phyloP scores from a whole-genome alignment of 2,888 invertebrate species.

The Nowickia ferox region DNA sequence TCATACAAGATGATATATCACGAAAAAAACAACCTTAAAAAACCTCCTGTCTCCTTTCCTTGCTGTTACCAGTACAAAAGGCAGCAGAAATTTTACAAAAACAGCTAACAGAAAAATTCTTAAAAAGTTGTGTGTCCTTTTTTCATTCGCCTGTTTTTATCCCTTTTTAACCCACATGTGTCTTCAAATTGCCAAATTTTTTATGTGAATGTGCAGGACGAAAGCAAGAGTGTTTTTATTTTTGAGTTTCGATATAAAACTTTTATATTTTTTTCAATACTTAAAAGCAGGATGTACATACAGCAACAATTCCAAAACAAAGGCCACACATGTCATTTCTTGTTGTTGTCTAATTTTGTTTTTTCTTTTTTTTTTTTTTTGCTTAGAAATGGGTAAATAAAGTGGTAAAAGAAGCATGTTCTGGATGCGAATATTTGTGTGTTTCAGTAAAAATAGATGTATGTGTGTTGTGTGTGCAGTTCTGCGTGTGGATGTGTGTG shows the following conservation, averaged over 20 bases:
- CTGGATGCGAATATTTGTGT: not conserved
- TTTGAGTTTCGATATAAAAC: slow-evolving; percentile 62
- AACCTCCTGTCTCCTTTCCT: slow-evolving; percentile 38
- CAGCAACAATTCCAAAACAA: slow-evolving; percentile 31
- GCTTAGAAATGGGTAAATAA: slow-evolving; percentile 44
- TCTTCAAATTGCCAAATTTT: slow-evolving; percentile 33
- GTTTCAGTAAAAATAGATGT: slow-evolving; percentile 4
- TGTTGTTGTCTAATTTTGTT: slow-evolving; percentile 36
- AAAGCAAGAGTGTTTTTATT: slow-evolving; percentile 21
- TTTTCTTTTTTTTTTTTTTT: not conserved
- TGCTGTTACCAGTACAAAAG: slow-evolving; percentile 12
- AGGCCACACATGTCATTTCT: slow-evolving; percentile 68
- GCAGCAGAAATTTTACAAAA: slow-evolving; percentile 37
- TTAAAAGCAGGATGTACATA: slow-evolving; percentile 9
- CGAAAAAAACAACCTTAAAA: slow-evolving; percentile 42
- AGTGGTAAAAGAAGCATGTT: slow-evolving; percentile 14
- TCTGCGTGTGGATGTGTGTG: not conserved
- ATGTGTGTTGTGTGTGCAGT: not conserved
- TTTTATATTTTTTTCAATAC: slow-evolving; percentile 70
- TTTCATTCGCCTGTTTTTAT: slow-evolving; percentile 46
- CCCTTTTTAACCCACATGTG: slow-evolving; percentile 54
- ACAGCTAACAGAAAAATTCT: slow-evolving; percentile 33
- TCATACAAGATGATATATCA: slow-evolving; percentile 29
- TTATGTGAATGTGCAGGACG: not conserved
- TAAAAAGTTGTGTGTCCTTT: slow-evolving; percentile 14